Evolutionary conservation across 2,113 vertebrate species (phyloP).

Genomic region (Empidonax traillii): DNA sequence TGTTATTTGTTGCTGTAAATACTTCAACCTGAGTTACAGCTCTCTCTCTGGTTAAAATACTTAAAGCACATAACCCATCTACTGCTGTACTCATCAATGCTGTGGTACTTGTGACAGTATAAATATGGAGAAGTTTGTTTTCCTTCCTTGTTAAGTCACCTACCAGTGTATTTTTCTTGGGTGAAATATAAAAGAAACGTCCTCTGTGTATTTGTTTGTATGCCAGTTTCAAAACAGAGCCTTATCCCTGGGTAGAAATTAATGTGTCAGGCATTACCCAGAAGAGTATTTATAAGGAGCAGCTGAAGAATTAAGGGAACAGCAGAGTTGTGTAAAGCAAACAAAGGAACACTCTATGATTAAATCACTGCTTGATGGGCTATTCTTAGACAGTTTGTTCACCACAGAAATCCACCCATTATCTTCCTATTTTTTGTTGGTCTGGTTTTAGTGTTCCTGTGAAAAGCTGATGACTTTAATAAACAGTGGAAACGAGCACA

Average conservation of each 20-base stretch:
- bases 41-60: not conserved
- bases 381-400: conserved; percentile 6
- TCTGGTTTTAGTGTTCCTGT: not conserved
- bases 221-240: conserved; percentile 1
- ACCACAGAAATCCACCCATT: not conserved
- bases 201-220: not conserved
- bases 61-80: not conserved
- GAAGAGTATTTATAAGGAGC: conserved; percentile 8
- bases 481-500: not conserved
- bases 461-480: conserved; percentile 16
- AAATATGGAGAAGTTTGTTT: not conserved
- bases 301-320: conserved; percentile 13
- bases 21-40: not conserved
- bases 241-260: not conserved
- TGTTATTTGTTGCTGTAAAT: not conserved
- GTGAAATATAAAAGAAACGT: not conserved
- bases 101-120: not conserved
- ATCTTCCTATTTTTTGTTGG: not conserved
- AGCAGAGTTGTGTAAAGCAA: not conserved
- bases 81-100: not conserved
- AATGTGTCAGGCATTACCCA: not conserved
- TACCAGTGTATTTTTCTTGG: not conserved
- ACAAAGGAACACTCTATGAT: not conserved
- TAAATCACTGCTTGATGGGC: not conserved
- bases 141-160: not conserved